These are phyloP conservation scores for Calyptomena viridis DNA, from an alignment of 2,113 vertebrate genomes.

Conservation along the genomic window DNA sequence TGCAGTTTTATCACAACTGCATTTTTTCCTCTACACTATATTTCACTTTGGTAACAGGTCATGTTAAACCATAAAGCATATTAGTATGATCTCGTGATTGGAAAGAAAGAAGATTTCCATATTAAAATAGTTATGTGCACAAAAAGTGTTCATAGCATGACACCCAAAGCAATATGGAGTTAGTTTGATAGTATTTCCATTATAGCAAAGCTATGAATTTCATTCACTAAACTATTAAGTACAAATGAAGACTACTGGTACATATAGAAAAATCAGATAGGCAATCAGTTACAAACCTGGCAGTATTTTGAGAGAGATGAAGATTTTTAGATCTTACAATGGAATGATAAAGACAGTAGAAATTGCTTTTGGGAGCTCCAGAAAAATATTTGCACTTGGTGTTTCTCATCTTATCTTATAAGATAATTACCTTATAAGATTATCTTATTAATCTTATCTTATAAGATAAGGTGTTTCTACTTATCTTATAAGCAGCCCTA, in stretches of 20 bases:
- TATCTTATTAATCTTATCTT: too few species aligned
- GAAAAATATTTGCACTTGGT: slow-evolving; percentile 3
- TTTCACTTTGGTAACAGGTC: slow-evolving; percentile 50
- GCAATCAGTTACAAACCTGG: slow-evolving; percentile 74
- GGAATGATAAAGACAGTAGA: slow-evolving; percentile 71
- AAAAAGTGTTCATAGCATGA: slow-evolving; percentile 46
- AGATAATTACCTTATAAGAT: too few species aligned
- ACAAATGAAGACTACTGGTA: slow-evolving; percentile 65
- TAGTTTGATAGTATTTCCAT: slow-evolving; percentile 16
- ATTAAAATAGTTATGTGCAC: slow-evolving; percentile 59
- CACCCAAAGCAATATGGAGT: slow-evolving; percentile 53
- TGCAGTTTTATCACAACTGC: slow-evolving; percentile 50
- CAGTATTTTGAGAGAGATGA: slow-evolving; percentile 69
- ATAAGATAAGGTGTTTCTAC: too few species aligned
- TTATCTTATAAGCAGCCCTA: not conserved
- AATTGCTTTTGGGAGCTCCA: slow-evolving; percentile 43
- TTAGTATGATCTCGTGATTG: slow-evolving; percentile 29
- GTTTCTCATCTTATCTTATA: too few species aligned
- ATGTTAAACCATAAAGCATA: slow-evolving; percentile 27
- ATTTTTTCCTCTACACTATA: slow-evolving; percentile 39
- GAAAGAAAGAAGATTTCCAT: slow-evolving; percentile 50
- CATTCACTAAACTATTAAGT: slow-evolving; percentile 24
- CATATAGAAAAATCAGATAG: slow-evolving; percentile 70
- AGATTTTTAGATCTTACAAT: slow-evolving; percentile 58
- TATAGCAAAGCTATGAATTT: slow-evolving; percentile 23